Conservation (phyloP, 2,888 invertebrate species). For the Ischnus inquisitorius region DNA sequence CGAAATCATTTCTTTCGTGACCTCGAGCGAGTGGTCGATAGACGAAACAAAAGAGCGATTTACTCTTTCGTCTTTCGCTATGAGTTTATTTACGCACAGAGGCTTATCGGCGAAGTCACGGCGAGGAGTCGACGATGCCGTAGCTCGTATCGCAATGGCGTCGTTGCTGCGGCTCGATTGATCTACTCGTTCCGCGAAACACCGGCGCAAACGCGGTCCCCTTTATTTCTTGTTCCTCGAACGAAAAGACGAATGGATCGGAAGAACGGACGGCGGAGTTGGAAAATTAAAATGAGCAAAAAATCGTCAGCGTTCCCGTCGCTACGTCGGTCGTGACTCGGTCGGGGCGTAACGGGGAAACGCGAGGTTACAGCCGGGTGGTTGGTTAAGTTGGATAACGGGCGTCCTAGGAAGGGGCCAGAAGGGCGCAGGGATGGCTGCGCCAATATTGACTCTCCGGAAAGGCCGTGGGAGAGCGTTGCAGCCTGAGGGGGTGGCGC, state of each 20-base stretch:
- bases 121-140: not conserved
- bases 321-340: slow-evolving; percentile 13
- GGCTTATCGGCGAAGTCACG: slow-evolving; percentile 71
- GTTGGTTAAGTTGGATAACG: slow-evolving; percentile 44
- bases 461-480: slow-evolving; percentile 76
- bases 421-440: slow-evolving; percentile 80
- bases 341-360: slow-evolving; percentile 72
- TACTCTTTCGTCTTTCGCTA: slow-evolving; percentile 64
- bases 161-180: slow-evolving; percentile 3
- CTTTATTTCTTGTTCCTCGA: not conserved
- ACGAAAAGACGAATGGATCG: not conserved
- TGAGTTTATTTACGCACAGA: slow-evolving; percentile 69
- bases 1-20: no score
- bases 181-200: not conserved
- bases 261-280: not conserved
- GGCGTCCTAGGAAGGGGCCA: slow-evolving; percentile 42
- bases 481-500: slow-evolving; percentile 78
- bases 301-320: slow-evolving; percentile 4
- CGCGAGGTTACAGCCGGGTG: slow-evolving; percentile 36
- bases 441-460: slow-evolving; percentile 84
- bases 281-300: not conserved
- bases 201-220: not conserved
- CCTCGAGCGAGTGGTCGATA: slow-evolving; percentile 46
- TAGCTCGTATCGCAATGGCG: slow-evolving; percentile 30
- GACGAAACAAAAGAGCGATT: slow-evolving; percentile 56